A percentile compares a stretch with the other conserved stretches of the same genome.
phyloP scores from a whole-genome alignment of 1,140 invertebrate species.

The Pectinophora gossypiella region DNA sequence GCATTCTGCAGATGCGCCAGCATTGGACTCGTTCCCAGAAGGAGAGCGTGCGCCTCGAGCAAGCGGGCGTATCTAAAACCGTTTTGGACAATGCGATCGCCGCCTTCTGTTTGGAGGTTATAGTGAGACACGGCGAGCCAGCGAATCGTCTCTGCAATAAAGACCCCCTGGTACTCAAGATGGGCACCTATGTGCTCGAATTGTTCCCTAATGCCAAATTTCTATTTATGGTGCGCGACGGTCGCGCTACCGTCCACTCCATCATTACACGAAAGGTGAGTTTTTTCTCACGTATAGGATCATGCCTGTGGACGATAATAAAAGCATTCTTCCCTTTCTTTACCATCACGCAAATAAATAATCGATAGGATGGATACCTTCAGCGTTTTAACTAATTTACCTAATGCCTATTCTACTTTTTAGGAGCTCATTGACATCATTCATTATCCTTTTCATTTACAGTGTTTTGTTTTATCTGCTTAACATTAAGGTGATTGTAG shows the following conservation, averaged over 20 bases:
- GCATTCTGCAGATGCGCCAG: constrained; percentile 92
- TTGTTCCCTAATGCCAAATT: constrained; percentile 94
- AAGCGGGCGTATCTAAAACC: constrained; percentile 95
- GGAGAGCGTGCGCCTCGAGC: constrained; percentile 90
- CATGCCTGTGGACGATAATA: too few species aligned
- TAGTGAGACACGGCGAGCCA: constrained; percentile 95
- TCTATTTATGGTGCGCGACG: constrained; percentile 98
- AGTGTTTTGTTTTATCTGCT: too few species aligned
- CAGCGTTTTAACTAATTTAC: too few species aligned
- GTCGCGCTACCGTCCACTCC: constrained; percentile 97
- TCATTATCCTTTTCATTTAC: too few species aligned
- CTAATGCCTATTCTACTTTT: too few species aligned
- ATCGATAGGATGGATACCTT: too few species aligned
- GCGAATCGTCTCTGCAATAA: constrained; percentile 97
- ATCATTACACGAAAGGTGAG: constrained; percentile 94
- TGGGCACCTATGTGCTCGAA: constrained; percentile 89
- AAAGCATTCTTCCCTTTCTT: too few species aligned
- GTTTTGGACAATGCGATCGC: constrained; percentile 96
- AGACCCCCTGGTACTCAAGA: constrained; percentile 97
- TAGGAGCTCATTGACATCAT: too few species aligned
- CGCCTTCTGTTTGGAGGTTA: constrained; percentile 97
- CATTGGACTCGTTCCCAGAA: constrained; percentile 96
- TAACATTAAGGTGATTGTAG: too few species aligned
- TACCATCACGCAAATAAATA: too few species aligned
- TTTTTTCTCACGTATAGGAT: not conserved